Base-by-base conservation (phyloP, 2,888 invertebrate species). In the Neoaliturus tenellus region DNA sequence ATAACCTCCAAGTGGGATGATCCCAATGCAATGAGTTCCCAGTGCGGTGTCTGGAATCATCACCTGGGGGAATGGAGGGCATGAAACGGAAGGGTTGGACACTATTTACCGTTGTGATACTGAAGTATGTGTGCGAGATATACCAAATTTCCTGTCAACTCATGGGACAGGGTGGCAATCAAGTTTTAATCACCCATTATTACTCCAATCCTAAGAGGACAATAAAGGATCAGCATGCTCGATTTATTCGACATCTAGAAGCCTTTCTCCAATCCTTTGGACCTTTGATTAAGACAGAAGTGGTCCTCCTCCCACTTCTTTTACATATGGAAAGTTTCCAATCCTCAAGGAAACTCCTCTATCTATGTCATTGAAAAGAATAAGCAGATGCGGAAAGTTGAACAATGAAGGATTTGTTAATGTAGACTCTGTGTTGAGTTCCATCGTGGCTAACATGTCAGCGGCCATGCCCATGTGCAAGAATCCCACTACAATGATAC, bases 21-120 rank as follows among this genome's bases (percentile, higher is more conserved):
- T n/a, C n/a, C n/a, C 17, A 23, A 6, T 5, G 8, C 5, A 20
- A 55, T 55, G 55, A 12, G 12, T 6, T 17, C n/a, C 23, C 10
- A 6, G 8, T n/a, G 10, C 5, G 69, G 69, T 8, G 25, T 20
- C 8, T 55, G 55, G 55, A n/a, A 23, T n/a, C 20, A 23, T 23
- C 55, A 55, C 17, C 55, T 55, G 55, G 55, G n/a, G 55, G 55
- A 10, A 55, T 55, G n/a, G 55, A 55, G 55, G 55, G 55, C 6
- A 6, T 55, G 6, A 55, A n/a, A 55, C 55, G n/a, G 23, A 55
- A 55, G 17, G 55, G 55, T 10, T n/a, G n/a, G n/a, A n/a, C n/a
- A n/a, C n/a, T n/a, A n/a, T n/a, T n/a, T n/a, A n/a, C n/a, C n/a
- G n/a, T 23, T 5, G 55, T 55, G 8, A 55, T 55, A 5, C 17